These are phyloP conservation scores for Isaurus tuberculatus DNA, from an alignment of 92 coral and sea anemone genomes.

Conservation along the genomic window DNA sequence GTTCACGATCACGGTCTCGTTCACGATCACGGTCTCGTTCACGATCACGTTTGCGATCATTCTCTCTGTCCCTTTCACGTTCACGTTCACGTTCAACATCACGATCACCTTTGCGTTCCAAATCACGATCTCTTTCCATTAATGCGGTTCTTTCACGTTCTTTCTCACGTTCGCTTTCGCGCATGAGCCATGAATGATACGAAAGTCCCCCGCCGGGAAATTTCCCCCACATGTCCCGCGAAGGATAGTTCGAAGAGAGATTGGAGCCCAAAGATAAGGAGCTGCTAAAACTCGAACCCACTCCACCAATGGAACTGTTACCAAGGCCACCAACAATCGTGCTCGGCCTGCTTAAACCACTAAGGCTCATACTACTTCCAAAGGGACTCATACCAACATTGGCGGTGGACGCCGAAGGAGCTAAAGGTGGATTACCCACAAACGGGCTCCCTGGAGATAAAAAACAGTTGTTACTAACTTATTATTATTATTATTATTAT, in stretches of 20 bases:
- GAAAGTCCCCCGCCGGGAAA: conserved; percentile 61
- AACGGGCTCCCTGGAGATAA: conserved; percentile 40
- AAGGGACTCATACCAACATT: conserved; percentile 66
- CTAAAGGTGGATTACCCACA: conserved; percentile 53
- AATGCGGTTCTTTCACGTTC: conserved; percentile 62
- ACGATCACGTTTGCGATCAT: conserved; percentile 39
- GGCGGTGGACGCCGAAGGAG: conserved; percentile 62
- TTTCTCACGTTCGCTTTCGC: conserved; percentile 74
- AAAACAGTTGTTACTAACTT: neutral
- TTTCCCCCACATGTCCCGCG: conserved; percentile 73
- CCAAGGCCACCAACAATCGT: conserved; percentile 71
- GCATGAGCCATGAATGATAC: conserved; percentile 79
- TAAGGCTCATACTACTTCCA: conserved; percentile 28
- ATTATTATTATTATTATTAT: too few species aligned
- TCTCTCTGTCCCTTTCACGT: conserved; percentile 63
- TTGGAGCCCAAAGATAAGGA: conserved; percentile 66
- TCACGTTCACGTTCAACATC: conserved; percentile 31
- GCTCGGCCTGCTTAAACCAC: conserved; percentile 64
- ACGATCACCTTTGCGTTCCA: conserved; percentile 68
- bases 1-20: conserved; percentile 17
- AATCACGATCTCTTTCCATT: conserved; percentile 59
- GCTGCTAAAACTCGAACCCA: conserved; percentile 57
- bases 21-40: conserved; percentile 20
- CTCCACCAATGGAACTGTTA: conserved; percentile 67
- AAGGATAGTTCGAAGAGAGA: conserved; percentile 59